Percentiles rank a stretch among this genome's conserved stretches.
phyloP scores from a whole-genome alignment of 2,113 vertebrate genomes.

The Struthio camelus region DNA sequence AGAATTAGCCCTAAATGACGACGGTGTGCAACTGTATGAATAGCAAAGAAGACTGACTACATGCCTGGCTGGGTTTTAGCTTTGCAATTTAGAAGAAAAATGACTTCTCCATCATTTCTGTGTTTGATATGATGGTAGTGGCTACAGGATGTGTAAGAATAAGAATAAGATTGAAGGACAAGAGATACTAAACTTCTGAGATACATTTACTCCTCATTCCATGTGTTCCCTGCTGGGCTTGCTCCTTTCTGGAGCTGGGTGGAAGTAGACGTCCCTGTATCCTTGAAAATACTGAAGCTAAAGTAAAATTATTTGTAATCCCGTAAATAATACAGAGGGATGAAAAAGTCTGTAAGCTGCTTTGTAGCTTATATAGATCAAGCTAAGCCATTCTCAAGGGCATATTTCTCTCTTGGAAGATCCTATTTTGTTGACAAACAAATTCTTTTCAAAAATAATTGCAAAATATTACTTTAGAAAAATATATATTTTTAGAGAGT shows the following conservation, averaged over 20 bases:
- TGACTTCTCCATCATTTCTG: neutral
- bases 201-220: neutral
- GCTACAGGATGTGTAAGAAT: accelerated
- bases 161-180: neutral
- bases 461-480: neutral
- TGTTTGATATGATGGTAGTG: neutral
- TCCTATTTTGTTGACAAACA: neutral
- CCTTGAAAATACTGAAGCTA: neutral
- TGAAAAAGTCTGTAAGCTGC: accelerated
- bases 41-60: neutral
- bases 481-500: neutral
- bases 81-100: neutral
- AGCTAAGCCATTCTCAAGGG: neutral
- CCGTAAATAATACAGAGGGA: neutral
- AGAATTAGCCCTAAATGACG: neutral
- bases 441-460: neutral
- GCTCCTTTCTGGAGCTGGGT: neutral
- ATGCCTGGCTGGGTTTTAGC: neutral
- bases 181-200: neutral
- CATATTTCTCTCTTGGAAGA: neutral
- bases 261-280: neutral
- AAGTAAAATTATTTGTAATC: neutral
- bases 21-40: neutral
- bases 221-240: neutral
- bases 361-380: accelerated